Conservation (phyloP, 2,888 invertebrate genomes). For the Unio pictorum region DNA sequence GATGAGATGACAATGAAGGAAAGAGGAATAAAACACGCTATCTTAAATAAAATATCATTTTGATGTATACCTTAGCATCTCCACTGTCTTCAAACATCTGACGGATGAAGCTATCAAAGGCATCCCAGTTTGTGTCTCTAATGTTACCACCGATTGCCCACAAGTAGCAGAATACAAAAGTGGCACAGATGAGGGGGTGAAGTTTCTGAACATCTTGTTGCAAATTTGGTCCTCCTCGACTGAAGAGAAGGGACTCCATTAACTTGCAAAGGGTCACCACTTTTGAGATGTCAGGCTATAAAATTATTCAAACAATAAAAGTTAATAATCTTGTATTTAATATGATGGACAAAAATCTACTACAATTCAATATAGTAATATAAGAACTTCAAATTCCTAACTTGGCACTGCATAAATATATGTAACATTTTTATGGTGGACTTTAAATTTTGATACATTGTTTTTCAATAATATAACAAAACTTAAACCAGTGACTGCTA, state of each 20-base stretch:
- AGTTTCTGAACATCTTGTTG: constrained; percentile 75
- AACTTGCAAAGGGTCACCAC: constrained; percentile 83
- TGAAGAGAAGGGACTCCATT: constrained; percentile 79
- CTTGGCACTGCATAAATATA: no score
- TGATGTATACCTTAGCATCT: constrained; percentile 76
- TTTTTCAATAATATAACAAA: no score
- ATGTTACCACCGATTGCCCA: constrained; percentile 93
- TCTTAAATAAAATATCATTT: no score
- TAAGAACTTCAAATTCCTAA: neutral
- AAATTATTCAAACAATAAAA: constrained; percentile 11
- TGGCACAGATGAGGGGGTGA: constrained; percentile 80
- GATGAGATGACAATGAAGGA: no score
- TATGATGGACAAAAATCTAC: neutral
- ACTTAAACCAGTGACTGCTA: no score
- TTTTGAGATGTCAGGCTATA: constrained; percentile 87
- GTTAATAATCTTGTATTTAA: neutral
- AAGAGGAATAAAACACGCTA: no score
- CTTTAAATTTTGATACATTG: no score
- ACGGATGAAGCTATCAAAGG: constrained; percentile 81
- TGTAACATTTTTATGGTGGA: no score
- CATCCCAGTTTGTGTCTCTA: constrained; percentile 79
- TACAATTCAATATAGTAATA: no score
- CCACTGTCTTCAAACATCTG: constrained; percentile 81
- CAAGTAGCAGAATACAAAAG: constrained; percentile 85
- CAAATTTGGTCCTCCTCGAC: constrained; percentile 78